These are phyloP conservation scores for Lacanobia oleracea DNA, from an alignment of 2,888 invertebrate species.

Conservation along the genomic window DNA sequence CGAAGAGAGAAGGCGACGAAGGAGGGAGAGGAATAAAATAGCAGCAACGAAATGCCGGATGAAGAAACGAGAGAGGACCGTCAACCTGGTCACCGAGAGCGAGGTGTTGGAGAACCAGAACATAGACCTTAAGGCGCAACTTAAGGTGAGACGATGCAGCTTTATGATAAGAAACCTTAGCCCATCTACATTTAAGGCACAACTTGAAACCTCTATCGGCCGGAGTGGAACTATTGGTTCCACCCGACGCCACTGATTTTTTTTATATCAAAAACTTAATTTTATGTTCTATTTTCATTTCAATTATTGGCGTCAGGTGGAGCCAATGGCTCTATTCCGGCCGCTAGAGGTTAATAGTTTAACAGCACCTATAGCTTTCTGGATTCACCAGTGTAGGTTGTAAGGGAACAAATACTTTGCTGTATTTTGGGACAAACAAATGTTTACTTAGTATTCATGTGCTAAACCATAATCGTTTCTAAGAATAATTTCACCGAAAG, in stretches of 20 bases:
- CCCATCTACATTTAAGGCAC: not conserved
- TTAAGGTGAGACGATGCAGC: conserved; percentile 83
- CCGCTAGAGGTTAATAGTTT: too few relatives aligned
- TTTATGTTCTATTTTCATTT: too few relatives aligned
- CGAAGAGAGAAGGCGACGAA: conserved; percentile 95
- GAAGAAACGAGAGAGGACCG: conserved; percentile 97
- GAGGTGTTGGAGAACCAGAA: conserved; percentile 96
- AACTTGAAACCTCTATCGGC: too few relatives aligned
- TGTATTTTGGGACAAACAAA: conserved; percentile 6
- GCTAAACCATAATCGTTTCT: conserved; percentile 39
- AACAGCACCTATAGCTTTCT: not conserved
- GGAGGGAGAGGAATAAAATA: conserved; percentile 98
- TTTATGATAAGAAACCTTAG: not conserved
- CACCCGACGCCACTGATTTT: too few relatives aligned
- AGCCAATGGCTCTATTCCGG: too few relatives aligned
- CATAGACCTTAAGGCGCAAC: conserved; percentile 95
- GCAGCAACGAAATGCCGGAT: conserved; percentile 98
- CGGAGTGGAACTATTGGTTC: too few relatives aligned
- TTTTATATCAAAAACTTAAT: too few relatives aligned
- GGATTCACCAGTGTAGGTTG: not conserved
- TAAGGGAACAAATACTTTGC: not conserved
- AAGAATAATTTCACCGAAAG: conserved; percentile 45
- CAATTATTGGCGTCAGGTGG: too few relatives aligned
- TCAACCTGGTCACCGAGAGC: conserved; percentile 96
- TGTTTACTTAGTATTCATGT: not conserved